Percentiles rank a stretch among this genome's conserved stretches.
These are phyloP conservation scores for Conchocele bisecta DNA, from an alignment of 2,888 invertebrate species.

Conservation along the genomic window DNA sequence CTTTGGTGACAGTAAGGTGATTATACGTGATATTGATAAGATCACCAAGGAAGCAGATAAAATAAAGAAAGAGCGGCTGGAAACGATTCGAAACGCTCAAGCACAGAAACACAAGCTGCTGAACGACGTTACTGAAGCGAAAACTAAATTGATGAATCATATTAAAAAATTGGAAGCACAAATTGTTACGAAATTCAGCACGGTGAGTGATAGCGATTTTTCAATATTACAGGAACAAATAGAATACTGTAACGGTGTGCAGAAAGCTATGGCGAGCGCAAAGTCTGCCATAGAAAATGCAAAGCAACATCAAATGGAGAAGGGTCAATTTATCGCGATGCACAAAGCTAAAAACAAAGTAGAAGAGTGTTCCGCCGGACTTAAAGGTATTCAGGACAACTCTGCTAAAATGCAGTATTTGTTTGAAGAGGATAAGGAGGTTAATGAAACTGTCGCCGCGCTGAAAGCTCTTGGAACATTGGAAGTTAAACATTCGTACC, in stretches of 20 bases:
- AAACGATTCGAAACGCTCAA: conserved; percentile 45
- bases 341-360: conserved; percentile 49
- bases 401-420: conserved; percentile 53
- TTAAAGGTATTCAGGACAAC: conserved; percentile 48
- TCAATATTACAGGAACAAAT: conserved; percentile 54
- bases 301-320: conserved; percentile 44
- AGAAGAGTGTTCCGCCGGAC: conserved; percentile 46
- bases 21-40: conserved; percentile 51
- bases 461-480: conserved; percentile 47
- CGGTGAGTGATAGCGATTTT: conserved; percentile 48
- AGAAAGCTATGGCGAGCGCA: conserved; percentile 53
- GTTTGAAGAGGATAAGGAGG: conserved; percentile 51
- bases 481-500: conserved; percentile 54
- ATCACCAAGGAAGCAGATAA: conserved; percentile 41
- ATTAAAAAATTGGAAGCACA: conserved; percentile 55
- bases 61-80: conserved; percentile 50
- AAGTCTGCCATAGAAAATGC: conserved; percentile 44
- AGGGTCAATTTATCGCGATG: conserved; percentile 49
- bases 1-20: conserved; percentile 30
- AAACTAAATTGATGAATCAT: conserved; percentile 47
- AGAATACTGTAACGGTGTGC: conserved; percentile 55
- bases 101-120: conserved; percentile 50
- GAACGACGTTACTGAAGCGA: conserved; percentile 47
- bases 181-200: conserved; percentile 49
- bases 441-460: conserved; percentile 46